phyloP scores from a whole-genome alignment of 2,888 invertebrate genomes.

The Aspidapion aeneum region DNA sequence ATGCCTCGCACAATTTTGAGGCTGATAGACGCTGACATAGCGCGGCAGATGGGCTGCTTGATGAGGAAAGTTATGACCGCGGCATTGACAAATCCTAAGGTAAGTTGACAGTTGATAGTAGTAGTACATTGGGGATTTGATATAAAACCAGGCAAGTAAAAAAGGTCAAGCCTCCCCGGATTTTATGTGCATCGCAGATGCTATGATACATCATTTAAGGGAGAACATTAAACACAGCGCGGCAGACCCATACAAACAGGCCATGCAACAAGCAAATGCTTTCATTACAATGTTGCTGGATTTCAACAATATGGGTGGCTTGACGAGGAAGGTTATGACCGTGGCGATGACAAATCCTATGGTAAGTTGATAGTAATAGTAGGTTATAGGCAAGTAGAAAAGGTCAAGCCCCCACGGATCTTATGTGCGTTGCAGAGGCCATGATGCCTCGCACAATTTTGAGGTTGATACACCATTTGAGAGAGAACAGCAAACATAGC shows the following conservation, averaged over 20 bases:
- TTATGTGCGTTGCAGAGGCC: slow-evolving; percentile 88
- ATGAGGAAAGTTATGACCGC: too few relatives aligned
- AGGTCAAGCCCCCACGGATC: slow-evolving; percentile 69
- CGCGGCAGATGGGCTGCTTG: slow-evolving; percentile 56
- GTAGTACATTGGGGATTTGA: too few relatives aligned
- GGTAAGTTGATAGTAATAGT: too few relatives aligned
- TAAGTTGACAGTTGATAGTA: too few relatives aligned
- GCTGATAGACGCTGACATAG: slow-evolving; percentile 57
- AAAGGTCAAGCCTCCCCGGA: slow-evolving; percentile 68
- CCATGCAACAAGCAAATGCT: slow-evolving; percentile 81
- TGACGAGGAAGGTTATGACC: slow-evolving; percentile 93
- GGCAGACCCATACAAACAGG: slow-evolving; percentile 60
- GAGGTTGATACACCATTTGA: slow-evolving; percentile 78
- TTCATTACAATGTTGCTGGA: slow-evolving; percentile 90
- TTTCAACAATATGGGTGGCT: slow-evolving; percentile 93
- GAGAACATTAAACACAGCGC: slow-evolving; percentile 55
- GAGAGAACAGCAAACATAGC: slow-evolving; percentile 27
- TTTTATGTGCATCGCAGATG: slow-evolving; percentile 87
- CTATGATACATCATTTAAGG: slow-evolving; percentile 88
- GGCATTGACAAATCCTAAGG: too few relatives aligned
- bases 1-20: slow-evolving; percentile 95
- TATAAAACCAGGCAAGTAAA: slow-evolving; percentile 78
- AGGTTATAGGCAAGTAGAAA: too few relatives aligned
- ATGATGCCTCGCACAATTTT: slow-evolving; percentile 97
- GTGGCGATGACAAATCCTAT: slow-evolving; percentile 85